phyloP scores from a whole-genome alignment of 2,113 vertebrate species.

The Ascaphus truei region DNA sequence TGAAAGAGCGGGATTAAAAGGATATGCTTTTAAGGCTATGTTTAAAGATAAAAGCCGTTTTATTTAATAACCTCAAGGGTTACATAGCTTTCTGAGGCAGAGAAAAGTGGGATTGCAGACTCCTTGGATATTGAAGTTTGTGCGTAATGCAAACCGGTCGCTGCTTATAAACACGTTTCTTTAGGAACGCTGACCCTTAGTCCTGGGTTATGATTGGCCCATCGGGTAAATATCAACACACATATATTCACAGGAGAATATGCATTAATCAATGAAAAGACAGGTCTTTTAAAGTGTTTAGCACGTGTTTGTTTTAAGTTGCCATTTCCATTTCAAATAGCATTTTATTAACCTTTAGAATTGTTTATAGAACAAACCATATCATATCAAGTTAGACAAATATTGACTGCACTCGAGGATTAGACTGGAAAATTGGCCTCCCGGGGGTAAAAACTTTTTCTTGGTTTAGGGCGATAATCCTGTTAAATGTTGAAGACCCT shows the following conservation, averaged over 20 bases:
- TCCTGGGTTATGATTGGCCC: neutral
- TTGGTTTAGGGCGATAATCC: neutral
- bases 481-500: neutral
- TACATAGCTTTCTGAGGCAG: too few species aligned
- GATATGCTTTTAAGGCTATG: neutral
- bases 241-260: conserved; percentile 40
- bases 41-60: too few species aligned
- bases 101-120: too few species aligned
- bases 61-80: too few species aligned
- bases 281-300: neutral
- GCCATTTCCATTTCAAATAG: conserved; percentile 9
- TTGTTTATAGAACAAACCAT: conserved; percentile 5
- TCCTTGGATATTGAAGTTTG: too few species aligned
- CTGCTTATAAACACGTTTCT: neutral
- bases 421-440: neutral
- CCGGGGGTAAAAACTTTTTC: neutral
- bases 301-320: conserved; percentile 21
- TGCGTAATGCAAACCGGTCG: neutral
- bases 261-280: conserved; percentile 1
- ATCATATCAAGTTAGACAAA: conserved; percentile 10
- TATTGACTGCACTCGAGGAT: neutral
- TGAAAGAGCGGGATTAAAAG: neutral
- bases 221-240: conserved; percentile 40
- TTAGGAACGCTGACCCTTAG: conserved; percentile 7
- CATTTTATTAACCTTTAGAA: conserved; percentile 1